These are phyloP conservation scores for Chlorops oryzae DNA, from an alignment of 1,140 invertebrate genomes.

Conservation along the genomic window DNA sequence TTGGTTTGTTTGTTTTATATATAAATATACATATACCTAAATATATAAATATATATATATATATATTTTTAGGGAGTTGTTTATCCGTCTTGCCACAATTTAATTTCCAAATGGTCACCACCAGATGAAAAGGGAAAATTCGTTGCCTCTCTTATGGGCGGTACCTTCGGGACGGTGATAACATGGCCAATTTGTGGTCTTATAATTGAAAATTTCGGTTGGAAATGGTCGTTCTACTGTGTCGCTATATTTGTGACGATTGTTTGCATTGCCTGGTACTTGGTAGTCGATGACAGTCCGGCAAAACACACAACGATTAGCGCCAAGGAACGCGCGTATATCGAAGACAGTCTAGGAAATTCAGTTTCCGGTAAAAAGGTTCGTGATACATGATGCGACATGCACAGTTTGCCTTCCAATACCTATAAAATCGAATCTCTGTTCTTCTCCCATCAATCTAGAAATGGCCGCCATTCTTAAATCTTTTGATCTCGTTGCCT, in stretches of 20 bases:
- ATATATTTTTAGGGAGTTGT: slow-evolving; percentile 55
- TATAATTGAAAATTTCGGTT: slow-evolving; percentile 60
- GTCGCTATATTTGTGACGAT: slow-evolving; percentile 58
- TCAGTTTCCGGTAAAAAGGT: slow-evolving; percentile 37
- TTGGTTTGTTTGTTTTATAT: too few relatives aligned
- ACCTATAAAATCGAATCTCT: neutral
- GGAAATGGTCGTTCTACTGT: slow-evolving; percentile 68
- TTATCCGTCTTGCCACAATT: slow-evolving; percentile 64
- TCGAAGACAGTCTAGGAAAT: slow-evolving; percentile 56
- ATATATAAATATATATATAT: slow-evolving; percentile 6
- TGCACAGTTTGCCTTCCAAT: neutral
- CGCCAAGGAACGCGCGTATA: slow-evolving; percentile 68
- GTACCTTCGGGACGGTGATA: slow-evolving; percentile 69
- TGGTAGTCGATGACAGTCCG: slow-evolving; percentile 65
- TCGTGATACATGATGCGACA: too few relatives aligned
- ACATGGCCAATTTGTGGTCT: slow-evolving; percentile 65
- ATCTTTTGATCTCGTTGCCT: slow-evolving; percentile 58
- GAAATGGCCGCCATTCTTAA: slow-evolving; percentile 54
- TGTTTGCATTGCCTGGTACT: slow-evolving; percentile 60
- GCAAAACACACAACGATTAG: slow-evolving; percentile 68
- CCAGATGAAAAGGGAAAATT: slow-evolving; percentile 73
- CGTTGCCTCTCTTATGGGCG: slow-evolving; percentile 65
- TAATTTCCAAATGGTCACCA: slow-evolving; percentile 68
- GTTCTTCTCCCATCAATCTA: slow-evolving; percentile 19
- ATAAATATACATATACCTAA: neutral